phyloP scores from a whole-genome alignment of 2,797 vertebrate species.

The Uromys caudimaculatus region DNA sequence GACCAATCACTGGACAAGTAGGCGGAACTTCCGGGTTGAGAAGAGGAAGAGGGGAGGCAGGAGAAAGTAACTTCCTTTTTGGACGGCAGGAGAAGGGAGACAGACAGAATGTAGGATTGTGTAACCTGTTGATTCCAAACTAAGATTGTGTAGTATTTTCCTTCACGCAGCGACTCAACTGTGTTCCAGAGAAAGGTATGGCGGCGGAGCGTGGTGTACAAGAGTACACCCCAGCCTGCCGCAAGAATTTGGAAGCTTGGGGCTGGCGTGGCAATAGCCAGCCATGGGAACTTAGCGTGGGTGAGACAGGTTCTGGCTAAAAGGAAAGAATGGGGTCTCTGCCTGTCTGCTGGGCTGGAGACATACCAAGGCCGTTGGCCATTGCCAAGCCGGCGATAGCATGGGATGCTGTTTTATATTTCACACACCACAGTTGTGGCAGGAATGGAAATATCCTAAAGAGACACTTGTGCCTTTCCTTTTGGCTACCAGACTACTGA shows the following conservation, averaged over 20 bases:
- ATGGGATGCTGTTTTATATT: neutral
- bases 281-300: neutral
- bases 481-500: neutral
- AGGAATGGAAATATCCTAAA: neutral
- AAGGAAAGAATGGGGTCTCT: neutral
- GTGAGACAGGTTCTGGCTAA: neutral
- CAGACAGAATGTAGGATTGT: too few species aligned
- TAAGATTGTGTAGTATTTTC: neutral
- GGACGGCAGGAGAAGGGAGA: neutral
- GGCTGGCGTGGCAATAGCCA: neutral
- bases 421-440: neutral
- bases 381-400: too few species aligned
- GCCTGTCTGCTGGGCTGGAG: neutral
- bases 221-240: neutral
- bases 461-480: neutral
- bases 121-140: neutral
- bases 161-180: neutral
- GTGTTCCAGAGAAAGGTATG: neutral
- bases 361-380: neutral
- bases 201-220: neutral
- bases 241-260: neutral
- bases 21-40: neutral
- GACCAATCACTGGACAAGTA: neutral
- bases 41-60: neutral
- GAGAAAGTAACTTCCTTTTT: neutral